Percentiles rank a stretch among this genome's conserved stretches.
Evolutionary conservation across 1,140 invertebrate species (phyloP).

Genomic region (Drosophila jambulina): DNA sequence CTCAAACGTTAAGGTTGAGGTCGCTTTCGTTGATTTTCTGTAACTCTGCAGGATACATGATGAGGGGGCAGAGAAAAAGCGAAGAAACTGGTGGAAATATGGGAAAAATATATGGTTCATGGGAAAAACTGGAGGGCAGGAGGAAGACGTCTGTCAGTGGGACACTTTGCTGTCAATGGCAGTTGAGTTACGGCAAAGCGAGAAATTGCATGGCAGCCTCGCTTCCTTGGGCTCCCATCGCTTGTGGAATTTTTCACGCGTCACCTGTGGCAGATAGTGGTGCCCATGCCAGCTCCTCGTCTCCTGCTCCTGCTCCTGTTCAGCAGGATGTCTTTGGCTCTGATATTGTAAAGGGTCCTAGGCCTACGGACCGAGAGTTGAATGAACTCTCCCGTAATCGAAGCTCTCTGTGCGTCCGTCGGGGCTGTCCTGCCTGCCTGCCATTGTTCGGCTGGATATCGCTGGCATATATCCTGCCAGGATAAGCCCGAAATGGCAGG

Average conservation of each 20-base stretch:
- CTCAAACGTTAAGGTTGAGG: slow-evolving; percentile 34
- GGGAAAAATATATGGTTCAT: background rate
- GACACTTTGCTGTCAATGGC: slow-evolving; percentile 55
- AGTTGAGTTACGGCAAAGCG: slow-evolving; percentile 70
- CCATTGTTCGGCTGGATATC: slow-evolving; percentile 22
- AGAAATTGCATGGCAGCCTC: slow-evolving; percentile 60
- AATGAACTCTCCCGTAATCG: slow-evolving; percentile 37
- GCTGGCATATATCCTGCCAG: slow-evolving; percentile 29
- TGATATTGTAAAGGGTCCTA: background rate
- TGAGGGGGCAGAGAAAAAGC: background rate
- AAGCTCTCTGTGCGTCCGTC: slow-evolving; percentile 21
- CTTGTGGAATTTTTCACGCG: slow-evolving; percentile 55
- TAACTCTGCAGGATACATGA: slow-evolving; percentile 2
- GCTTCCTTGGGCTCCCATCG: slow-evolving; percentile 16
- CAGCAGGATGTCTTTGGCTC: slow-evolving; percentile 5
- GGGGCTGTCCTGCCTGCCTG: background rate
- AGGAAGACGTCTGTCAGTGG: slow-evolving; percentile 16
- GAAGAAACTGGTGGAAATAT: background rate
- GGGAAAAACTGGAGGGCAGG: background rate
- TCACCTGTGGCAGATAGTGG: slow-evolving; percentile 59
- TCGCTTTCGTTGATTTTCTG: slow-evolving; percentile 15
- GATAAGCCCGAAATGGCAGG: slow-evolving; percentile 57
- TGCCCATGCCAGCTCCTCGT: background rate
- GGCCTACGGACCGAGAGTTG: slow-evolving; percentile 35
- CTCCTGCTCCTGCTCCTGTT: background rate